Percentiles rank a stretch among this genome's conserved stretches.
Conservation (phyloP, 1,140 invertebrate species). For the Drosophila kohkoa region DNA sequence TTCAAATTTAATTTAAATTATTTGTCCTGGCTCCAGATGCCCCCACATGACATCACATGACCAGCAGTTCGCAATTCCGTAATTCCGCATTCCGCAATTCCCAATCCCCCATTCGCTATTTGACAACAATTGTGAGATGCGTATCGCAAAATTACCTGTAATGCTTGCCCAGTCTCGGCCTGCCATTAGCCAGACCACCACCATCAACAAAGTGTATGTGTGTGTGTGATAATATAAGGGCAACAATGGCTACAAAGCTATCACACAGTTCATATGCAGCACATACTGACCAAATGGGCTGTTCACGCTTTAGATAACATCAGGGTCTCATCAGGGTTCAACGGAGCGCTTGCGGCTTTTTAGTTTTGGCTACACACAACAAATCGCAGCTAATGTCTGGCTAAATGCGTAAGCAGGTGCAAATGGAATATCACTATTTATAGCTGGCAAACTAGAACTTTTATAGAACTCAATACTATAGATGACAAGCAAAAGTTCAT, state of each 20-base stretch:
- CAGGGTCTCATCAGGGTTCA: conserved; percentile 36
- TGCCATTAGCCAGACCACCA: conserved; percentile 52
- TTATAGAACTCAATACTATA: no score
- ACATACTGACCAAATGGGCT: conserved; percentile 30
- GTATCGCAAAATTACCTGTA: conserved; percentile 74
- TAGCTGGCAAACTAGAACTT: no score
- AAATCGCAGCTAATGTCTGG: conserved; percentile 2
- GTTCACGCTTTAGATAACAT: conserved; percentile 52
- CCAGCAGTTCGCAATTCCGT: no score
- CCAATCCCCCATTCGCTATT: conserved; percentile 14
- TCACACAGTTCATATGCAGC: neutral
- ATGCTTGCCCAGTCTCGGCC: conserved; percentile 46
- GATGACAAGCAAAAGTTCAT: no score
- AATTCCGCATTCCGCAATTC: neutral
- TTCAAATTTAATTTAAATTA: conserved; percentile 83
- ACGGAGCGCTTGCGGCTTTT: conserved; percentile 6
- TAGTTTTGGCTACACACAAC: conserved; percentile 14
- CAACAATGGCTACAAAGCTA: conserved; percentile 27
- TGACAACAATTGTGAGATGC: conserved; percentile 72
- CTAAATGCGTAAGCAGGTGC: neutral
- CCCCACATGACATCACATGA: neutral
- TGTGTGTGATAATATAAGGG: conserved; percentile 34
- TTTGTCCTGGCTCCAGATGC: conserved; percentile 32
- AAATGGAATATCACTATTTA: no score
- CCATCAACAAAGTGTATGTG: conserved; percentile 26